Evolutionary conservation across 2,113 vertebrate species (phyloP).

Genomic region (Trachemys scripta): DNA sequence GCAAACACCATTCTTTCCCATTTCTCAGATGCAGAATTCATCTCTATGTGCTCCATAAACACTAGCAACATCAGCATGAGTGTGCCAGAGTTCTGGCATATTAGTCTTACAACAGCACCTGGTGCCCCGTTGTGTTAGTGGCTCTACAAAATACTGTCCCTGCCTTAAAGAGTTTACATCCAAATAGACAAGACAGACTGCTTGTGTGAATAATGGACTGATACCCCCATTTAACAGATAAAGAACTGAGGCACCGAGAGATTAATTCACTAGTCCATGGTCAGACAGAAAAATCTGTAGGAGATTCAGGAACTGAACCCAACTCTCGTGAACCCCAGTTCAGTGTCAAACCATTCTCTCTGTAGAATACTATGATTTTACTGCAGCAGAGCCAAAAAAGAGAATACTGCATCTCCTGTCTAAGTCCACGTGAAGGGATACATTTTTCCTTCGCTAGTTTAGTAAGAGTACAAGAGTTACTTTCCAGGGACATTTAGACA

Average conservation of each 20-base stretch:
- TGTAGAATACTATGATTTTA: not conserved
- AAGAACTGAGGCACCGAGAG: not conserved
- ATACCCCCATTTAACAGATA: not conserved
- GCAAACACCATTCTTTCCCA: not conserved
- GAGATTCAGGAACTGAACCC: not conserved
- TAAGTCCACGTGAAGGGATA: not conserved
- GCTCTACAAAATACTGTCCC: not conserved
- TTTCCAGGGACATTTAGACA: not conserved
- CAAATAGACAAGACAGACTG: not conserved
- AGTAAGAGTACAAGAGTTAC: not conserved
- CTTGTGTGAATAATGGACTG: constrained; percentile 22
- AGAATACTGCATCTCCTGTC: fast-evolving
- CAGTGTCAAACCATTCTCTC: fast-evolving
- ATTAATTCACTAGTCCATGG: constrained; percentile 36
- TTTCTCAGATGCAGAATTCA: not conserved
- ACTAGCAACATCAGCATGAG: not conserved
- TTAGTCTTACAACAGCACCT: not conserved
- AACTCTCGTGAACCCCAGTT: not conserved
- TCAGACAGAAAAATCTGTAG: not conserved
- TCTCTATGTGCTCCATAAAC: not conserved
- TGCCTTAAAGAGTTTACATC: constrained; percentile 2
- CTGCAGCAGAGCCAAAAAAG: fast-evolving
- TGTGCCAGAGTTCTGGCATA: fast-evolving
- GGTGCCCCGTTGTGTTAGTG: not conserved
- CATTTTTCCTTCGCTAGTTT: too few species aligned